These are phyloP conservation scores for Drosophila lacicola DNA, from an alignment of 2,888 invertebrate species.

Conservation along the genomic window DNA sequence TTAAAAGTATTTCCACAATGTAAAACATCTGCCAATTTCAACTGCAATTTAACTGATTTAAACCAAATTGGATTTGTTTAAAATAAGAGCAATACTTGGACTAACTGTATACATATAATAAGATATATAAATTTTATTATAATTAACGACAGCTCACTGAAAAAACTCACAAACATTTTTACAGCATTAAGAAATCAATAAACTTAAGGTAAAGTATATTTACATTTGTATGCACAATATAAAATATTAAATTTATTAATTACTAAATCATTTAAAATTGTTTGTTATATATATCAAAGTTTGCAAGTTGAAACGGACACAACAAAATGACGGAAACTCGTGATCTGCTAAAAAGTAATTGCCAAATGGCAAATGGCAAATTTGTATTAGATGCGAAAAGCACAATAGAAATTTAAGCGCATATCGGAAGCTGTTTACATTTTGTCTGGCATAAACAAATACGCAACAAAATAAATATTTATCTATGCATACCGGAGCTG, in stretches of 20 bases:
- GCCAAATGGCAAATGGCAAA: slow-evolving; percentile 14
- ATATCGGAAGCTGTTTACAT: slow-evolving; percentile 32
- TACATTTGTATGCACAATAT: neutral
- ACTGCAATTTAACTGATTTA: neutral
- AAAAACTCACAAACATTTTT: too few relatives aligned
- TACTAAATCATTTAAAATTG: neutral
- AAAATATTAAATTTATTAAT: neutral
- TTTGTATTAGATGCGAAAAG: slow-evolving; percentile 3
- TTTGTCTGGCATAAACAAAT: slow-evolving; percentile 60
- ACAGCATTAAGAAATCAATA: too few relatives aligned
- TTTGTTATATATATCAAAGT: neutral
- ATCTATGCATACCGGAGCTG: slow-evolving; percentile 22
- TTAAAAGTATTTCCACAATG: neutral
- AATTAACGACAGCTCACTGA: too few relatives aligned
- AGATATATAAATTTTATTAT: too few relatives aligned
- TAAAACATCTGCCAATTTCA: neutral
- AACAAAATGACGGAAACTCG: slow-evolving; percentile 1
- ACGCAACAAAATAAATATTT: slow-evolving; percentile 48
- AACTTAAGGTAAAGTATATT: neutral
- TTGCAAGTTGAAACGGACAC: neutral
- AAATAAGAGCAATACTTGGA: too few relatives aligned
- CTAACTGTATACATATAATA: too few relatives aligned
- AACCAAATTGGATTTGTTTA: too few relatives aligned
- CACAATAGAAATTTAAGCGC: slow-evolving; percentile 23
- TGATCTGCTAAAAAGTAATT: slow-evolving; percentile 17